phyloP scores from a whole-genome alignment of 2,113 vertebrate species.

The Xiphophorus hellerii region DNA sequence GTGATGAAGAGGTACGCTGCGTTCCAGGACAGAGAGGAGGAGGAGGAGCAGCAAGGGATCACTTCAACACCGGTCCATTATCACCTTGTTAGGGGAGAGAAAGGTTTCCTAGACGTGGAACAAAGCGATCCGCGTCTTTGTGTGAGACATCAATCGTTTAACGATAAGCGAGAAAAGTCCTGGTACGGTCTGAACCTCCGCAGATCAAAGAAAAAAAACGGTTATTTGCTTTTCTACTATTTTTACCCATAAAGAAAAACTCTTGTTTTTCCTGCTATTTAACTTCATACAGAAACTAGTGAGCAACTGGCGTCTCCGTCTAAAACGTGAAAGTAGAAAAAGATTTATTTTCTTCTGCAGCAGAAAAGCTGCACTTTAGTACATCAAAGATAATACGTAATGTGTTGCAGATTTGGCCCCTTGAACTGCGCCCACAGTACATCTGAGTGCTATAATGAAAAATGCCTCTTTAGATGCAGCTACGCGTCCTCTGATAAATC shows the following conservation, averaged over 20 bases:
- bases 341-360: conserved; percentile 10
- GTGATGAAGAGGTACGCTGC: conserved; percentile 48
- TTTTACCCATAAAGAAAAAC: neutral
- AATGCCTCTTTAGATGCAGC: conserved; percentile 43
- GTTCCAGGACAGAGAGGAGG: conserved; percentile 39
- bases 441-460: conserved; percentile 64
- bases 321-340: neutral
- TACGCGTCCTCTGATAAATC: conserved; percentile 59
- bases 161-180: conserved; percentile 4
- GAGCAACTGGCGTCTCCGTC: no score
- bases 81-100: conserved; percentile 24
- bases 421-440: conserved; percentile 68
- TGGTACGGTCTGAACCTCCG: neutral
- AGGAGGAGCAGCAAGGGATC: conserved; percentile 16
- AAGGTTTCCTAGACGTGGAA: conserved; percentile 9
- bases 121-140: conserved; percentile 20
- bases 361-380: conserved; percentile 34
- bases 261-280: neutral
- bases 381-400: conserved; percentile 65
- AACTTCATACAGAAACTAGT: neutral
- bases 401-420: conserved; percentile 57
- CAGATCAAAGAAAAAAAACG: neutral
- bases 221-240: neutral
- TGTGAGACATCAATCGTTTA: neutral
- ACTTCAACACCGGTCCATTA: conserved; percentile 29